Evolutionary conservation across 2,888 invertebrate species (phyloP).

Genomic region (Cantharis lateralis): DNA sequence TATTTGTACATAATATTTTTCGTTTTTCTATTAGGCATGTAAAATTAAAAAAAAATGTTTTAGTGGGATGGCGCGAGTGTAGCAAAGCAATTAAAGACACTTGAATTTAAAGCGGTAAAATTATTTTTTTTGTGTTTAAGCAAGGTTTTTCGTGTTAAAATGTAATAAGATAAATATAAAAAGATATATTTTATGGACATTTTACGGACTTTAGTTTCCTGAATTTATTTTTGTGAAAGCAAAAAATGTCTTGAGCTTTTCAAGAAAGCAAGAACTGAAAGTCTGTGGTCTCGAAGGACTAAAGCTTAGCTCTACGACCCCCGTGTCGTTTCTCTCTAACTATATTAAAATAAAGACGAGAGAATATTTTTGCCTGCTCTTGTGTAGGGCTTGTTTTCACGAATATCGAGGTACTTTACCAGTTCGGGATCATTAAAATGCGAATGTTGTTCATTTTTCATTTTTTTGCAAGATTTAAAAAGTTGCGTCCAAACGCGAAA

Average conservation of each 20-base stretch:
- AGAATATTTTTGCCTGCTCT: conserved; percentile 21
- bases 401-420: conserved; percentile 37
- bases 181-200: conserved; percentile 42
- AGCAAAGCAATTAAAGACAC: background rate
- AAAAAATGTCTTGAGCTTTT: conserved; percentile 30
- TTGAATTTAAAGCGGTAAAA: background rate
- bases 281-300: conserved; percentile 40
- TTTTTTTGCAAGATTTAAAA: conserved; percentile 44
- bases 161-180: conserved; percentile 33
- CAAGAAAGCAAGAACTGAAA: conserved; percentile 32
- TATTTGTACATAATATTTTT: too few relatives aligned
- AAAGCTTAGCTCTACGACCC: conserved; percentile 38
- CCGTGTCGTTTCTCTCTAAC: conserved; percentile 40
- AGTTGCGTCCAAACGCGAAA: conserved; percentile 38
- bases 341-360: conserved; percentile 40
- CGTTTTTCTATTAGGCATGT: too few relatives aligned
- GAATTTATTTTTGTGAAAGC: conserved; percentile 39
- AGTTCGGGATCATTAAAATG: conserved; percentile 44
- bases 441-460: conserved; percentile 46
- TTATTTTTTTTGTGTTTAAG: conserved; percentile 20
- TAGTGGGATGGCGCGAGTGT: background rate
- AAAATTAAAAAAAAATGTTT: too few relatives aligned
- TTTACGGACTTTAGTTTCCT: conserved; percentile 42
- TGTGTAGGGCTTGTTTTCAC: conserved; percentile 21
- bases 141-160: conserved; percentile 19